A percentile compares a stretch with the other conserved stretches of the same genome.
phyloP scores from a whole-genome alignment of 2,113 vertebrate genomes.

The Nannospalax galili region DNA sequence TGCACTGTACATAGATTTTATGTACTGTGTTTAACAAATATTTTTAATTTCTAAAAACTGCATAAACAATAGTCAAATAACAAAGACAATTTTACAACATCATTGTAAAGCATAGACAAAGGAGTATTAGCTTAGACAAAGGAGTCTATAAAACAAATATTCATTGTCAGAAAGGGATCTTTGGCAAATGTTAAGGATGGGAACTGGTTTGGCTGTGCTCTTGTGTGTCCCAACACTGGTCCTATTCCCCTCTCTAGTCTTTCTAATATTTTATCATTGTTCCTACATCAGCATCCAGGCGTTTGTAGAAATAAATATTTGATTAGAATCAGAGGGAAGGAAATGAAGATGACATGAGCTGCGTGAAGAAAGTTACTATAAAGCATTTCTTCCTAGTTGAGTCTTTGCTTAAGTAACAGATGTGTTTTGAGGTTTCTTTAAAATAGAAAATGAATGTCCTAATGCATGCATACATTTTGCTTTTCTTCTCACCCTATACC shows the following conservation, averaged over 20 bases:
- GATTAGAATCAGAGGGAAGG: neutral
- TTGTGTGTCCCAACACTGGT: neutral
- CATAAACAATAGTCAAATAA: neutral
- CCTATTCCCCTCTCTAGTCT: neutral
- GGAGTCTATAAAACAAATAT: neutral
- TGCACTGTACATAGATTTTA: neutral
- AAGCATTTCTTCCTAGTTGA: neutral
- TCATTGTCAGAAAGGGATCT: neutral
- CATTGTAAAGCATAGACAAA: no score
- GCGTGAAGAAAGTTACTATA: neutral
- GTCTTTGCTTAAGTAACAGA: neutral
- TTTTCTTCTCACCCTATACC: no score
- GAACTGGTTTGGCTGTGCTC: neutral
- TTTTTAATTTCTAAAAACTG: constrained; percentile 32
- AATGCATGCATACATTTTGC: neutral
- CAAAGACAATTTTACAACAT: no score
- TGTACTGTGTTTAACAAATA: neutral
- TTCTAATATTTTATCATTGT: neutral
- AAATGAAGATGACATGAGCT: neutral
- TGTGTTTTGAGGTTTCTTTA: neutral
- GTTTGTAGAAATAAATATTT: neutral
- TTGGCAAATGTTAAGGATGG: neutral
- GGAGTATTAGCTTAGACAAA: neutral
- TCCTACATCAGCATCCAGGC: neutral
- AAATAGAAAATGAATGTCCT: neutral